Evolutionary conservation across 2,113 vertebrate genomes (phyloP).

Genomic region (Oryzias melastigma): DNA sequence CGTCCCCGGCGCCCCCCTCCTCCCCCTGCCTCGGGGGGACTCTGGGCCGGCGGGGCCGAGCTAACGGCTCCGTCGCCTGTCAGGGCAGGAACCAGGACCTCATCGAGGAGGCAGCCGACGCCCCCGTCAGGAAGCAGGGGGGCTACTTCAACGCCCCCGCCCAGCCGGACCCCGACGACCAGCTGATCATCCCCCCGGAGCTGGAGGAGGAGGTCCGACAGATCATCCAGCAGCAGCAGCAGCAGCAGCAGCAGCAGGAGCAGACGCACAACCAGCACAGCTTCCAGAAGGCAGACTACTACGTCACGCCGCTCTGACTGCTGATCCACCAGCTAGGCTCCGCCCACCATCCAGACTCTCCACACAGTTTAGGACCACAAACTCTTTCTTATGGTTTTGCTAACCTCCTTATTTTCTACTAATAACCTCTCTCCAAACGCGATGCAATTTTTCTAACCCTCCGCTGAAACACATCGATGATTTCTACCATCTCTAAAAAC

Average conservation of each 20-base stretch:
- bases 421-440: slow-evolving; percentile 54
- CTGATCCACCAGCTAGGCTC: background rate
- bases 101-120: slow-evolving; percentile 89
- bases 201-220: slow-evolving; percentile 96
- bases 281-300: slow-evolving; percentile 85
- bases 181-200: slow-evolving; percentile 96
- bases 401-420: slow-evolving; percentile 58
- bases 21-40: slow-evolving; percentile 82
- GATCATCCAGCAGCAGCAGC: slow-evolving; percentile 94
- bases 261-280: slow-evolving; percentile 68
- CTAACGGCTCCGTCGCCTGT: slow-evolving; percentile 90
- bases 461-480: slow-evolving; percentile 46
- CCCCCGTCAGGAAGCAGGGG: slow-evolving; percentile 84
- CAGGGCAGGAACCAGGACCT: slow-evolving; percentile 90
- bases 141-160: slow-evolving; percentile 95
- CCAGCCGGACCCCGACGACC: slow-evolving; percentile 93
- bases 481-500: slow-evolving; percentile 83
- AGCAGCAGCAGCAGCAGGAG: slow-evolving; percentile 37
- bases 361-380: slow-evolving; percentile 40
- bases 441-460: slow-evolving; percentile 65
- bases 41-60: slow-evolving; percentile 81
- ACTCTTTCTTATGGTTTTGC: slow-evolving; percentile 30
- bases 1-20: slow-evolving; percentile 81
- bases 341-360: background rate
- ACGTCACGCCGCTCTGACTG: slow-evolving; percentile 88